Conservation (phyloP, 2,797 vertebrate genomes). For the Kryptolebias ocellatus region DNA sequence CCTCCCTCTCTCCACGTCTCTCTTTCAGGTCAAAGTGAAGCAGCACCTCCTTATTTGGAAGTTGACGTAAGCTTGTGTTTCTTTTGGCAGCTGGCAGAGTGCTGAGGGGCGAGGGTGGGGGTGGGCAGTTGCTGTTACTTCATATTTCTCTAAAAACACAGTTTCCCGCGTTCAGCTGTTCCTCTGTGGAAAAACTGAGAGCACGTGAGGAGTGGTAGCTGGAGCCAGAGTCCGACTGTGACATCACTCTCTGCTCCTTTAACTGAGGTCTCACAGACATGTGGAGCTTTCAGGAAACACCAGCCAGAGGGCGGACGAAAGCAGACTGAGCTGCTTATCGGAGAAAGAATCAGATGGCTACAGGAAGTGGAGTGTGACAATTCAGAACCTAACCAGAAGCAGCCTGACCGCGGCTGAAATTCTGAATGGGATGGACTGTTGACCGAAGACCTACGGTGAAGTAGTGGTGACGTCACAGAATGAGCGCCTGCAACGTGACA, state of each 20-base stretch:
- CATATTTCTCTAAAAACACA: constrained; percentile 47
- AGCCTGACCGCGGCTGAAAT: too few species aligned
- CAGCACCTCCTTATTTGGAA: constrained; percentile 69
- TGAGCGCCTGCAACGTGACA: too few species aligned
- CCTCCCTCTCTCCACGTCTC: constrained; percentile 9
- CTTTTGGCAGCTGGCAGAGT: constrained; percentile 71
- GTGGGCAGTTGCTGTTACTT: constrained; percentile 48
- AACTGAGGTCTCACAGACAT: constrained; percentile 56
- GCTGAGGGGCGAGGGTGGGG: constrained; percentile 45
- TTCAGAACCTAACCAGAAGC: too few species aligned
- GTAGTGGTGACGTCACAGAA: too few species aligned
- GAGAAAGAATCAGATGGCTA: constrained; percentile 1
- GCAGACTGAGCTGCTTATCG: constrained; percentile 52
- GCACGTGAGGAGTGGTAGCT: constrained; percentile 46
- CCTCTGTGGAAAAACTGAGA: constrained; percentile 47
- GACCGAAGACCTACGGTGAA: too few species aligned
- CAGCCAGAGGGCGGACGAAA: constrained; percentile 41
- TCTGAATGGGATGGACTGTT: too few species aligned
- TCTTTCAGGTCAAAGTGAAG: constrained; percentile 63
- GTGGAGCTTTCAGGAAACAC: constrained; percentile 58
- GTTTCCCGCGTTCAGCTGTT: constrained; percentile 56
- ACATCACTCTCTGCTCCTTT: constrained; percentile 68
- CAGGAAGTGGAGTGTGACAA: too few species aligned
- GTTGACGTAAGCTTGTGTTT: constrained; percentile 70
- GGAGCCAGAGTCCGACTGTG: constrained; percentile 62